phyloP scores from a whole-genome alignment of 2,113 vertebrate species.

The Hippocampus mohnikei region DNA sequence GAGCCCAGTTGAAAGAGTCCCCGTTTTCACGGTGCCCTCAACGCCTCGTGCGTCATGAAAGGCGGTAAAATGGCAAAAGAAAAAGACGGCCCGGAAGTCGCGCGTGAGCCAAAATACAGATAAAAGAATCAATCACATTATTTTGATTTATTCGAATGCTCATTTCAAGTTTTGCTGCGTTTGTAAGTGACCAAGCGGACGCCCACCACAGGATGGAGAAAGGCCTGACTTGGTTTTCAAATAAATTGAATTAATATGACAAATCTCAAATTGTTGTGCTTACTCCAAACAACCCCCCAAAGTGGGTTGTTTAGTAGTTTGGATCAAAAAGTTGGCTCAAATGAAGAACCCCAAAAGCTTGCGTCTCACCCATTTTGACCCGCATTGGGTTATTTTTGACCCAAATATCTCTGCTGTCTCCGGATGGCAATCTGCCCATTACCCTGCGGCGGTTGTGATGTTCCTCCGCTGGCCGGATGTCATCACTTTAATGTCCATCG shows the following conservation, averaged over 20 bases:
- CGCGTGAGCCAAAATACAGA: not conserved
- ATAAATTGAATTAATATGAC: not conserved
- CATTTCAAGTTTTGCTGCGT: not conserved
- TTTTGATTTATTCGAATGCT: not conserved
- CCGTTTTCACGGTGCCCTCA: not conserved
- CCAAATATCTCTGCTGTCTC: too few relatives aligned
- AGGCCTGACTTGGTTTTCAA: not conserved
- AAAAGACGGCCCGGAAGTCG: not conserved
- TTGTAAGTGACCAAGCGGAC: not conserved
- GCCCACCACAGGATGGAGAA: not conserved
- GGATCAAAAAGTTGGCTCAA: too few relatives aligned
- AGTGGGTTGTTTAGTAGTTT: too few relatives aligned
- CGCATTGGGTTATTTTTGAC: too few relatives aligned
- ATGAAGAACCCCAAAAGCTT: too few relatives aligned
- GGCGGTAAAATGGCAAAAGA: not conserved
- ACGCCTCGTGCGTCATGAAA: conserved; percentile 42
- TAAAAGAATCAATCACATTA: not conserved
- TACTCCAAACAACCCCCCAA: too few relatives aligned
- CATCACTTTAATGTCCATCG: not conserved
- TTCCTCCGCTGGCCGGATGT: not conserved
- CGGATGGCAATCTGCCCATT: not conserved
- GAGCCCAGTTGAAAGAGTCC: conserved; percentile 25
- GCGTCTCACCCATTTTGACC: too few relatives aligned
- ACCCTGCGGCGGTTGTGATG: not conserved
- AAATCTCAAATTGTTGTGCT: not conserved